Evolutionary conservation across 2,888 invertebrate species (phyloP).

Genomic region (Tinea semifulvella): DNA sequence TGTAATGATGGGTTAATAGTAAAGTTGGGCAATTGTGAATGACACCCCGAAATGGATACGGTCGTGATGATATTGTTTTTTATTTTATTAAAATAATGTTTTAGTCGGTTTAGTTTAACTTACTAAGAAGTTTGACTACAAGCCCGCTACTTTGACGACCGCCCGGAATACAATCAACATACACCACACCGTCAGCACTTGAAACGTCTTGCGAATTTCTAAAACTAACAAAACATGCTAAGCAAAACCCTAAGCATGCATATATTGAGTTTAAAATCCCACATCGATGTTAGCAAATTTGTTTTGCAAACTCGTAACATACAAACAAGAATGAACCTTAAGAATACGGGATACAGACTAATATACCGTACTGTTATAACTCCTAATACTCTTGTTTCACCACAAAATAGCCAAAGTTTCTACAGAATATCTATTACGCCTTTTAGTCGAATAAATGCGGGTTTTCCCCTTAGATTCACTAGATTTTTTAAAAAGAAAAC

Average conservation of each 20-base stretch:
- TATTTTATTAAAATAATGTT: no score
- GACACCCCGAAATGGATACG: no score
- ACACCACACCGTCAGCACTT: neutral
- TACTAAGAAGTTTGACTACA: no score
- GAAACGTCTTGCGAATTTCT: neutral
- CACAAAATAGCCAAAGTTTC: slow-evolving; percentile 53
- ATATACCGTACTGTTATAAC: slow-evolving; percentile 21
- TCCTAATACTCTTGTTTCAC: slow-evolving; percentile 51
- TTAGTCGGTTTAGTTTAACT: no score
- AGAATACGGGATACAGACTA: neutral
- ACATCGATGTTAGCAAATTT: slow-evolving; percentile 23
- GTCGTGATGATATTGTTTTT: no score
- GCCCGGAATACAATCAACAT: neutral
- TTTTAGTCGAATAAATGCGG: no score
- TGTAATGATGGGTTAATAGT: no score
- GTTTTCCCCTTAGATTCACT: neutral
- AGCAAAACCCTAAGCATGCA: neutral
- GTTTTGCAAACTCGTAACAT: slow-evolving; percentile 24
- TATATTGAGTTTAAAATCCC: neutral
- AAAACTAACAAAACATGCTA: neutral
- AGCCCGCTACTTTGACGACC: neutral
- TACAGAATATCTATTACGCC: slow-evolving; percentile 19
- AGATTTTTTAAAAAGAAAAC: no score
- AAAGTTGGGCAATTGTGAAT: no score
- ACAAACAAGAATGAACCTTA: slow-evolving; percentile 1